Percentiles rank a stretch among this genome's conserved stretches.
Conservation (phyloP, 2,888 invertebrate species). For the Dastarcus helophoroides region DNA sequence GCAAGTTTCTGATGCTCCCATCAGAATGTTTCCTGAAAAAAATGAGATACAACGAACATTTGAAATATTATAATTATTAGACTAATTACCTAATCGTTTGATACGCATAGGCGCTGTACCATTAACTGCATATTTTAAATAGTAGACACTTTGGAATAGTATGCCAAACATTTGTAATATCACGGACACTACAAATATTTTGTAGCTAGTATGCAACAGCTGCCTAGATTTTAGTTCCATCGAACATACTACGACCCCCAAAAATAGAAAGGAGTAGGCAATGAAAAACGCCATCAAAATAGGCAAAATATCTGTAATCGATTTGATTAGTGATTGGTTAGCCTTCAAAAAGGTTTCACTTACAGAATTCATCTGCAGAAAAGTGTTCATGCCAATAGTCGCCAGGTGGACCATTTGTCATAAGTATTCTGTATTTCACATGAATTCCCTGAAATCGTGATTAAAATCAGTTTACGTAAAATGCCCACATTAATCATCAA, state of each 20-base stretch:
- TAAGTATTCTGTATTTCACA: slow-evolving; percentile 65
- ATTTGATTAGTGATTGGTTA: slow-evolving; percentile 3
- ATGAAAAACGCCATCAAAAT: slow-evolving; percentile 64
- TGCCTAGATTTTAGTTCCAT: slow-evolving; percentile 68
- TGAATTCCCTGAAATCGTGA: slow-evolving; percentile 54
- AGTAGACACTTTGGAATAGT: slow-evolving; percentile 55
- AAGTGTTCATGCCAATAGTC: slow-evolving; percentile 84
- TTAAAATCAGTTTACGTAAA: no score
- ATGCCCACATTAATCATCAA: no score
- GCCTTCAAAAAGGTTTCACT: slow-evolving; percentile 32
- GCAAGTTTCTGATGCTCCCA: slow-evolving; percentile 60
- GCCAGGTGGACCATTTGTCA: slow-evolving; percentile 77
- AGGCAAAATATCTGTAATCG: slow-evolving; percentile 69
- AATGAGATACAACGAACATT: neutral
- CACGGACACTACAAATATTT: slow-evolving; percentile 65
- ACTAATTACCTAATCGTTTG: slow-evolving; percentile 38
- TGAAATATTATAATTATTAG: neutral
- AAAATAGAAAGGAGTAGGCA: slow-evolving; percentile 58
- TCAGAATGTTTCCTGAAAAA: slow-evolving; percentile 55
- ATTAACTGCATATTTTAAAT: slow-evolving; percentile 63
- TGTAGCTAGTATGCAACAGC: slow-evolving; percentile 79
- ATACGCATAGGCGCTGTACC: slow-evolving; percentile 50
- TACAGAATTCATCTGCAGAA: slow-evolving; percentile 92
- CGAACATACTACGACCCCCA: slow-evolving; percentile 62
- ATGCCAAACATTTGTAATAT: slow-evolving; percentile 60